These are phyloP conservation scores for Saguinus imperator DNA, from an alignment of 2,113 vertebrate species.

Conservation along the genomic window DNA sequence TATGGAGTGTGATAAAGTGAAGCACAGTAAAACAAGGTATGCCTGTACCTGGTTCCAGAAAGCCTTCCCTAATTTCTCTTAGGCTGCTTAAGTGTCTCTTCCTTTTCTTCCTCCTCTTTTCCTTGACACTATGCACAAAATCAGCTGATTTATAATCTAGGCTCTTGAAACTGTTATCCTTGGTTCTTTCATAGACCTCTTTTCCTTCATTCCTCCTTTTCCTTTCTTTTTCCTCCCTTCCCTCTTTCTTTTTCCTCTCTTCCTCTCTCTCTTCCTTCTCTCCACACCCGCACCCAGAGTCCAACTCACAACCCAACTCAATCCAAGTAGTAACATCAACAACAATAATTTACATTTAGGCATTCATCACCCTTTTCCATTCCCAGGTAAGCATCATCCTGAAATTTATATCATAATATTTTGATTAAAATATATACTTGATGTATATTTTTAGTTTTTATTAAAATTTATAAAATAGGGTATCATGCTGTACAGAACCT, in stretches of 20 bases:
- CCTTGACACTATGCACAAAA: background rate
- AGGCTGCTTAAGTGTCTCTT: background rate
- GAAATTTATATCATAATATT: slow-evolving; percentile 21
- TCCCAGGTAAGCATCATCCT: background rate
- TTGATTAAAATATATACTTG: background rate
- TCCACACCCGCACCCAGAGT: too few species aligned
- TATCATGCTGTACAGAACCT: too few species aligned
- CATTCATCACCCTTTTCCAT: background rate
- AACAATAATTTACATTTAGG: background rate
- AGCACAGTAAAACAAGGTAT: background rate
- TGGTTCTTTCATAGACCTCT: background rate
- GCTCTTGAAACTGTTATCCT: background rate
- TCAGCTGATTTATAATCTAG: background rate
- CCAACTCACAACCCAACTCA: background rate
- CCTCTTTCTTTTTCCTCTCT: background rate
- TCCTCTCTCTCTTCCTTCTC: background rate
- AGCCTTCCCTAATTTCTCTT: background rate
- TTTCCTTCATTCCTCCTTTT: background rate
- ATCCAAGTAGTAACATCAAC: background rate
- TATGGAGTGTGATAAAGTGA: background rate
- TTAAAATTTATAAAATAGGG: too few species aligned
- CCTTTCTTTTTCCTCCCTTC: background rate
- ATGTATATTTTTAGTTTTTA: too few species aligned
- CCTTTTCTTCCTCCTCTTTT: background rate
- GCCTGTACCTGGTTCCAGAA: background rate